phyloP scores from a whole-genome alignment of 2,888 invertebrate species.

The Chymomyza fuscimana region DNA sequence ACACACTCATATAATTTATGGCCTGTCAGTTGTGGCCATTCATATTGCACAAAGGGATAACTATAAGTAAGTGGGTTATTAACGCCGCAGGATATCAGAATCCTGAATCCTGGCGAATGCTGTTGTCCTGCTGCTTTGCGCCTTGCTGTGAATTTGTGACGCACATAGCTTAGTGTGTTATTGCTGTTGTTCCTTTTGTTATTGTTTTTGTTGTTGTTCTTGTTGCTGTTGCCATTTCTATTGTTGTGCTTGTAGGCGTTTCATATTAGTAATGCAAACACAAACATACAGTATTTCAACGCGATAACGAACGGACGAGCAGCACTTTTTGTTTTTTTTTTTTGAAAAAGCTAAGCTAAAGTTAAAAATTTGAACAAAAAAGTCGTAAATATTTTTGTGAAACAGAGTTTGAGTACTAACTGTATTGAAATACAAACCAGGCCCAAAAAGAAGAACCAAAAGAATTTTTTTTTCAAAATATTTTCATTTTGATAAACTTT shows the following conservation, averaged over 20 bases:
- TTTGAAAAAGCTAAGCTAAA: no score
- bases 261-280: conserved; percentile 65
- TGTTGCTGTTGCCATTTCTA: conserved; percentile 26
- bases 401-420: no score
- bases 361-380: no score
- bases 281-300: conserved; percentile 26
- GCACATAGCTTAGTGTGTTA: conserved; percentile 47
- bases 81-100: conserved; percentile 69
- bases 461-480: no score
- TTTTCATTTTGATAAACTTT: no score
- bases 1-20: conserved; percentile 57
- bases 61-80: conserved; percentile 77
- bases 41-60: conserved; percentile 62
- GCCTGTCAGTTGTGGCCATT: conserved; percentile 44
- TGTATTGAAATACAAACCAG: no score
- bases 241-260: conserved; percentile 54
- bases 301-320: not conserved
- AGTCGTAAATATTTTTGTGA: no score
- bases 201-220: conserved; percentile 31
- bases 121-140: conserved; percentile 20
- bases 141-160: conserved; percentile 67
- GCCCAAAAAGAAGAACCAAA: no score
- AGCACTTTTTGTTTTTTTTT: no score
- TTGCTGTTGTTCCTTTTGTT: conserved; percentile 19
- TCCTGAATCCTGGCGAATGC: not conserved